Percentiles rank a stretch among this genome's conserved stretches.
Conservation (phyloP, 2,113 vertebrate species). For the Nesoenas mayeri region DNA sequence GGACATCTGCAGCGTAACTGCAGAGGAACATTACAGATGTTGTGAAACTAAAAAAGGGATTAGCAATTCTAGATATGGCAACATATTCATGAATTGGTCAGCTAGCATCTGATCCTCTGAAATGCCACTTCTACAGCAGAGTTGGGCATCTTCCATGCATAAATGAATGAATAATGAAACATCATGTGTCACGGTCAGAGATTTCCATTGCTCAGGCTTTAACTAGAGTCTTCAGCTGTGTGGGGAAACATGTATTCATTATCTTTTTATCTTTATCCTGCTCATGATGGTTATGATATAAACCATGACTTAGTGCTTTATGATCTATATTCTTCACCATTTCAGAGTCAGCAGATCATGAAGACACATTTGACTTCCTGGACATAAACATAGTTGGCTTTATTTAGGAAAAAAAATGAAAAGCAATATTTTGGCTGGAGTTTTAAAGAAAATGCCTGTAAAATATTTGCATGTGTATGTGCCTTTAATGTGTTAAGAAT, state of each 20-base stretch:
- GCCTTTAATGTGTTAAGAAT: not conserved
- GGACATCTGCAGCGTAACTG: not conserved
- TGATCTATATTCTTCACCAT: not conserved
- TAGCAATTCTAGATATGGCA: not conserved
- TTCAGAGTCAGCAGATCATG: not conserved
- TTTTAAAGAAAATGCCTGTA: not conserved
- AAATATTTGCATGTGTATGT: not conserved
- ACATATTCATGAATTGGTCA: not conserved
- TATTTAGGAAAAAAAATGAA: not conserved
- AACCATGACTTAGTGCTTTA: not conserved
- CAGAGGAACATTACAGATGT: not conserved
- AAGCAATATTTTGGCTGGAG: not conserved
- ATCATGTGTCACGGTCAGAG: not conserved
- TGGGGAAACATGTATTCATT: not conserved
- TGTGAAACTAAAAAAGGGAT: not conserved
- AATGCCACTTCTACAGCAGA: not conserved
- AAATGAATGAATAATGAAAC: not conserved
- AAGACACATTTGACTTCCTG: not conserved
- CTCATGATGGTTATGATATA: not conserved
- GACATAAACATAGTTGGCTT: not conserved
- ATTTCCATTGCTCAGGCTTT: not conserved
- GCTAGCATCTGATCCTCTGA: not conserved
- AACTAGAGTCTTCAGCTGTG: not conserved
- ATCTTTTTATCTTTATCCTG: not conserved
- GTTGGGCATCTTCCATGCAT: not conserved